A percentile compares a stretch with the other conserved stretches of the same genome.
Conservation (phyloP, 2,888 invertebrate genomes). For the Brachylomia viminalis region DNA sequence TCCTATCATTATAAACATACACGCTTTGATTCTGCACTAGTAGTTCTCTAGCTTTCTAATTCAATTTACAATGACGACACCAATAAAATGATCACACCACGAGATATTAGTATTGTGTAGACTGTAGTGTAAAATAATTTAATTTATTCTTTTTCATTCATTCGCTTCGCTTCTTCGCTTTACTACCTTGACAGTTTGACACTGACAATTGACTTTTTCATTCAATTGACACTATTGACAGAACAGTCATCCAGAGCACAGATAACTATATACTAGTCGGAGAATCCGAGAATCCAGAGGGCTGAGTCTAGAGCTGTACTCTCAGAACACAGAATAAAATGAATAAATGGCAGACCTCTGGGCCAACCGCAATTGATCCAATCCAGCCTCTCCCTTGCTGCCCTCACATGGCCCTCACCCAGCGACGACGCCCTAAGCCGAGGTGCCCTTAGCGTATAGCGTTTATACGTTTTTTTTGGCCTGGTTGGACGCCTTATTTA, state of each 20-base stretch:
- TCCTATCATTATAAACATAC: conserved; percentile 77
- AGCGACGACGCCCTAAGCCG: no score
- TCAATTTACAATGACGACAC: conserved; percentile 79
- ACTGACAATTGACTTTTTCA: conserved; percentile 29
- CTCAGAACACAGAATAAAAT: no score
- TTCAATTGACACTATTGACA: background rate
- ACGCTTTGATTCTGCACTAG: conserved; percentile 65
- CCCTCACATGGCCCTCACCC: no score
- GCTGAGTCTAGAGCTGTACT: no score
- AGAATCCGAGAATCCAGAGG: no score
- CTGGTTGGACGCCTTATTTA: no score
- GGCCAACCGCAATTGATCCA: no score
- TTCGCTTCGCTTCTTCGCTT: conserved; percentile 38
- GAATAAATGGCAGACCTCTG: no score
- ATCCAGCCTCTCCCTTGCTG: no score
- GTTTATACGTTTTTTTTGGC: no score
- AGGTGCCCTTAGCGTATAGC: no score
- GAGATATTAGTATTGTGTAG: conserved; percentile 57
- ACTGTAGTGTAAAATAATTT: conserved; percentile 57
- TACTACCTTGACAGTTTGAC: conserved; percentile 46
- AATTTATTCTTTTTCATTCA: conserved; percentile 38
- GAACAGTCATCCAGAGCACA: background rate
- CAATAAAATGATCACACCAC: conserved; percentile 61
- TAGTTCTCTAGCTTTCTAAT: conserved; percentile 78
- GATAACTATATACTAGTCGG: no score